Conservation (phyloP, 2,888 invertebrate species). For the Epinotia ramella region DNA sequence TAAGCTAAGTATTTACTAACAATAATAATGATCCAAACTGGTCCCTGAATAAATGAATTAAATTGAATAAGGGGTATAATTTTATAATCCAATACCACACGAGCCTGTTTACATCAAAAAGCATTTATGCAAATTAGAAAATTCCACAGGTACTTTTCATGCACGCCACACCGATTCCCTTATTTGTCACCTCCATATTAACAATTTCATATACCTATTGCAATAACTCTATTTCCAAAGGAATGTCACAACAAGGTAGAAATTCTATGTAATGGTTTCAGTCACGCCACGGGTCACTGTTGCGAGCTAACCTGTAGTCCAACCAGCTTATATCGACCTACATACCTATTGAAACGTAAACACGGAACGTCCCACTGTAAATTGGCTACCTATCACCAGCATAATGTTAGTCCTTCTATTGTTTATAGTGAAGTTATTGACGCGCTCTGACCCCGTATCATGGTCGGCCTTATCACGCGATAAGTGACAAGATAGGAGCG, state of each 20-base stretch:
- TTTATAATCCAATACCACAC: too few relatives aligned
- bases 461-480: too few relatives aligned
- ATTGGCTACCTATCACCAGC: not conserved
- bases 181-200: not conserved
- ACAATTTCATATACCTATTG: conserved; percentile 4
- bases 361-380: not conserved
- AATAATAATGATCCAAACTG: too few relatives aligned
- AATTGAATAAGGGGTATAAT: too few relatives aligned
- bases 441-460: too few relatives aligned
- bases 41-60: too few relatives aligned
- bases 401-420: not conserved
- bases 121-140: too few relatives aligned
- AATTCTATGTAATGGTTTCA: conserved; percentile 7
- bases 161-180: too few relatives aligned
- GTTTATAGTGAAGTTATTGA: not conserved
- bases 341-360: not conserved
- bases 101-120: too few relatives aligned
- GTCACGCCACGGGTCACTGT: conserved; percentile 36
- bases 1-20: too few relatives aligned
- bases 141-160: too few relatives aligned
- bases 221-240: conserved; percentile 1
- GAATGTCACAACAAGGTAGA: conserved; percentile 20
- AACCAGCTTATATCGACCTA: not conserved
- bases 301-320: conserved; percentile 21
- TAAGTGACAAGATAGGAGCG: too few relatives aligned